Percentiles rank a stretch among this genome's conserved stretches.
These are phyloP conservation scores for Tenebrio molitor DNA, from an alignment of 1,140 invertebrate species.

Conservation along the genomic window DNA sequence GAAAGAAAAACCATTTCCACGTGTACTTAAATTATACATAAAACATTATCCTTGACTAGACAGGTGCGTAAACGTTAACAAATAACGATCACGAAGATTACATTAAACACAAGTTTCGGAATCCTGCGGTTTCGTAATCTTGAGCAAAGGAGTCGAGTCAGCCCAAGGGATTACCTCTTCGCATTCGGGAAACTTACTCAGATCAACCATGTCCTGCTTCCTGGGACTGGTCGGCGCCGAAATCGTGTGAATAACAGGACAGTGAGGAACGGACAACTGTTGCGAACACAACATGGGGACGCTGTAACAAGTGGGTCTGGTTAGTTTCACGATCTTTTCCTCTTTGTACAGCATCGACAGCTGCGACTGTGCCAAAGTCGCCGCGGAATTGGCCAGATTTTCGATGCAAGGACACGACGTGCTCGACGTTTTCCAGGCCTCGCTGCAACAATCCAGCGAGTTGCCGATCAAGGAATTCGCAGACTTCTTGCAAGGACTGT, in stretches of 20 bases:
- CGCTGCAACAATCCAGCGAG: slow-evolving; percentile 65
- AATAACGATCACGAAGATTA: slow-evolving; percentile 1
- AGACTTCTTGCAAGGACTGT: slow-evolving; percentile 68
- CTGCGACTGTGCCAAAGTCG: slow-evolving; percentile 63
- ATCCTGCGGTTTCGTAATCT: slow-evolving; percentile 58
- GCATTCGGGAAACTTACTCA: slow-evolving; percentile 62
- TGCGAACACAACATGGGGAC: slow-evolving; percentile 63
- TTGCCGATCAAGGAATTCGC: slow-evolving; percentile 59
- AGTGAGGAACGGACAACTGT: slow-evolving; percentile 52
- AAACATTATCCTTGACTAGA: slow-evolving; percentile 12
- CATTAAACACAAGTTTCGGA: slow-evolving; percentile 44
- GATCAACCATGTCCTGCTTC: slow-evolving; percentile 59
- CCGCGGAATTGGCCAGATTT: slow-evolving; percentile 66
- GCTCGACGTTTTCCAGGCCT: slow-evolving; percentile 68
- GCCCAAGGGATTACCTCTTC: slow-evolving; percentile 66
- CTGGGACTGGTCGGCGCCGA: slow-evolving; percentile 70
- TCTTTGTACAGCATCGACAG: slow-evolving; percentile 60
- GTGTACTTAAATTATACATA: slow-evolving; percentile 26
- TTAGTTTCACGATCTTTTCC: slow-evolving; percentile 51
- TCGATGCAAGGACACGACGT: slow-evolving; percentile 76
- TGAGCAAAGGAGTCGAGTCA: slow-evolving; percentile 66
- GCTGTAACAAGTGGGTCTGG: slow-evolving; percentile 57
- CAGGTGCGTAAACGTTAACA: background rate
- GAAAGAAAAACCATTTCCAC: background rate
- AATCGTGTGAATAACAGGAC: slow-evolving; percentile 56